phyloP scores from a whole-genome alignment of 1,140 invertebrate species.

The Coptotermes formosanus region DNA sequence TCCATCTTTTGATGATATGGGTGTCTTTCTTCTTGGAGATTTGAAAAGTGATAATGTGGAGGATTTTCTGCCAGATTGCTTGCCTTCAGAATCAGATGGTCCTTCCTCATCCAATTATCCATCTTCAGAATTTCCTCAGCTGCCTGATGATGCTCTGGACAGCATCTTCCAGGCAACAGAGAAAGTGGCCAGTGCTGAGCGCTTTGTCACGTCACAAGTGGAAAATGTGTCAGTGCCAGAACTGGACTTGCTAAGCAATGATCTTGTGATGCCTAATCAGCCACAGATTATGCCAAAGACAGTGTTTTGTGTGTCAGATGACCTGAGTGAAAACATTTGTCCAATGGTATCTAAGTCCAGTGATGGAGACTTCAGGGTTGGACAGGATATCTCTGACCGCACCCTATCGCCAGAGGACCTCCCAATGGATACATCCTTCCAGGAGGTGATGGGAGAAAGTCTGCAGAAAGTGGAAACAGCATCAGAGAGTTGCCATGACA shows the following conservation, averaged over 20 bases:
- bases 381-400: slow-evolving; percentile 51
- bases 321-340: neutral
- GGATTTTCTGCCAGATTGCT: neutral
- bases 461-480: neutral
- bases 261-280: neutral
- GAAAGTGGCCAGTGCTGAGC: neutral
- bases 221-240: neutral
- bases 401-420: slow-evolving; percentile 80
- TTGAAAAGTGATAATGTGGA: neutral
- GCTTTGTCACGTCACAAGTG: neutral
- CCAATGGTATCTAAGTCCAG: neutral
- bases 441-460: slow-evolving; percentile 47
- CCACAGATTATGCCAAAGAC: neutral
- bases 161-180: neutral
- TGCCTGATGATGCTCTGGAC: neutral
- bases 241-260: neutral
- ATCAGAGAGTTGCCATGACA: neutral
- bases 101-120: neutral
- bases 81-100: neutral
- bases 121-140: neutral
- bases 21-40: neutral
- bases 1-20: neutral
- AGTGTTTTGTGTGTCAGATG: neutral
- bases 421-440: slow-evolving; percentile 62
- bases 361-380: slow-evolving; percentile 44